Evolutionary conservation across 2,113 vertebrate species (phyloP).

Genomic region (Istiophorus platypterus): DNA sequence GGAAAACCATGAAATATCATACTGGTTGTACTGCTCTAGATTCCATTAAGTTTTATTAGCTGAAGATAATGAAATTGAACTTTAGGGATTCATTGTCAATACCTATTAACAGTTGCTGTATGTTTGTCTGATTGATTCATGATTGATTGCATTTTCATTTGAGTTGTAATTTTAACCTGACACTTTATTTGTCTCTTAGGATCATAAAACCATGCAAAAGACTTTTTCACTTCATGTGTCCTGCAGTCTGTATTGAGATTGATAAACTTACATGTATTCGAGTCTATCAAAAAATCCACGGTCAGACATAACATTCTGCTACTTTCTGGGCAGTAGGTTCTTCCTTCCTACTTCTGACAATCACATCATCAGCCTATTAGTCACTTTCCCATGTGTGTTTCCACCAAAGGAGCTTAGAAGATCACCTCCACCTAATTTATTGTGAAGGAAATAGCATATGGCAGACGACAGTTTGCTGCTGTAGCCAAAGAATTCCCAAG

Average conservation of each 20-base stretch:
- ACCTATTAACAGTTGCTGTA: conserved; percentile 7
- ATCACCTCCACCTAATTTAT: conserved; percentile 71
- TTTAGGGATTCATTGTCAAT: conserved; percentile 28
- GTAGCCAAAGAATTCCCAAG: conserved; percentile 58
- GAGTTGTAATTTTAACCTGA: conserved; percentile 3
- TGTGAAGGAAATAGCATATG: conserved; percentile 60
- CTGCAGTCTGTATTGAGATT: conserved; percentile 33
- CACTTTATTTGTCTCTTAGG: neutral
- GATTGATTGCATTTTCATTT: conserved; percentile 6
- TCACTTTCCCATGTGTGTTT: conserved; percentile 69
- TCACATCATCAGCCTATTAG: conserved; percentile 43
- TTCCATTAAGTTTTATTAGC: conserved; percentile 40
- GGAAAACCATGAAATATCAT: conserved; percentile 31
- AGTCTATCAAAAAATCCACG: conserved; percentile 43
- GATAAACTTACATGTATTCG: conserved; percentile 28
- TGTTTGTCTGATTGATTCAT: conserved; percentile 17
- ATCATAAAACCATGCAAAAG: conserved; percentile 16
- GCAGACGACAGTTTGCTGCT: conserved; percentile 36
- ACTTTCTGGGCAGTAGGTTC: conserved; percentile 35
- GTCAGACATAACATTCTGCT: conserved; percentile 49
- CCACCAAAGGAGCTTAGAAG: conserved; percentile 54
- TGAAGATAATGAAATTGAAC: conserved; percentile 19
- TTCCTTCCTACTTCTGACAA: conserved; percentile 22
- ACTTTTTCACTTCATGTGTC: conserved; percentile 33
- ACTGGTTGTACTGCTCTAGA: conserved; percentile 22